Evolutionary conservation across 2,113 vertebrate genomes (phyloP).

Genomic region (Elanoides forficatus): DNA sequence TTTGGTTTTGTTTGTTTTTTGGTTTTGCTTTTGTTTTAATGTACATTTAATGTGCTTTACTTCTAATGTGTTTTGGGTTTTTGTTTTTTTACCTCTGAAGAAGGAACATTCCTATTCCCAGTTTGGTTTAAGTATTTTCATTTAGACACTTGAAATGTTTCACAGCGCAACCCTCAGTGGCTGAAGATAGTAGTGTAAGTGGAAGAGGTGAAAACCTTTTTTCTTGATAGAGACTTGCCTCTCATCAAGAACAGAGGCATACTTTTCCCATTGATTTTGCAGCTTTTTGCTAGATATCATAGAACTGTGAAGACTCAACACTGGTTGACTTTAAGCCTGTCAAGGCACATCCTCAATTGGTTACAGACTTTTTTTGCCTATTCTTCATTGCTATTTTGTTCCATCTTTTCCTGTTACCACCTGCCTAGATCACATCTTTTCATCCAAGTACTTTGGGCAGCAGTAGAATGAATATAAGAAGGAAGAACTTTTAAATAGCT

Average conservation of each 20-base stretch:
- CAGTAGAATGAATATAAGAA: background rate
- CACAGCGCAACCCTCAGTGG: background rate
- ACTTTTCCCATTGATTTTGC: background rate
- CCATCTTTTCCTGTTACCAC: background rate
- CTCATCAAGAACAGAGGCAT: background rate
- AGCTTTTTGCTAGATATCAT: background rate
- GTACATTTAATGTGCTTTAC: background rate
- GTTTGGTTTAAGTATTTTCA: background rate
- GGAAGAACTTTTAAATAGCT: background rate
- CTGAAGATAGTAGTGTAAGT: background rate
- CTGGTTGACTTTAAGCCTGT: background rate
- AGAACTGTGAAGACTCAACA: background rate
- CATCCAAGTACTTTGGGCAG: background rate
- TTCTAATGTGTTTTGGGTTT: background rate
- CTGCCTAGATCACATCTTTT: background rate
- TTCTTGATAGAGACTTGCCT: background rate
- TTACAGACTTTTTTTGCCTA: background rate
- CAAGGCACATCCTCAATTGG: background rate
- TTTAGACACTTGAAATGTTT: background rate
- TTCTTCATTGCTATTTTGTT: background rate
- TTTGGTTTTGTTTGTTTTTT: too few relatives aligned
- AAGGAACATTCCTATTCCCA: background rate
- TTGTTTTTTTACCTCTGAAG: background rate
- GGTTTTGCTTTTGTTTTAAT: background rate
- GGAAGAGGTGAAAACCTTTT: background rate